Evolutionary conservation across 1,140 invertebrate genomes (phyloP).

Genomic region (Contarinia nasturtii): DNA sequence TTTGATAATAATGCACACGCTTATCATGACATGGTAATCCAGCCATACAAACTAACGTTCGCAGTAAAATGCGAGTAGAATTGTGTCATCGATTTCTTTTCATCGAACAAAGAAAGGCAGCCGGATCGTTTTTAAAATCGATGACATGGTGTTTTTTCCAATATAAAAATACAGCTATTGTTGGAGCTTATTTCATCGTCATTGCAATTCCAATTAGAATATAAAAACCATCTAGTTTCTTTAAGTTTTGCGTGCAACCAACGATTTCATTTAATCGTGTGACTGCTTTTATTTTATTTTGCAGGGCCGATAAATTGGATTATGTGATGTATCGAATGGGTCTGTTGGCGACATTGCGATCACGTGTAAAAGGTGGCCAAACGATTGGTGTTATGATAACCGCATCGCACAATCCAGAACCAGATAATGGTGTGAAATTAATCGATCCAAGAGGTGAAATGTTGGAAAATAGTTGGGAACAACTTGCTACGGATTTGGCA

Average conservation of each 20-base stretch:
- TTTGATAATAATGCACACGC: too few relatives aligned
- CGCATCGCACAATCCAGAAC: constrained; percentile 91
- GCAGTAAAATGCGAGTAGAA: too few relatives aligned
- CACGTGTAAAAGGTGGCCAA: constrained; percentile 56
- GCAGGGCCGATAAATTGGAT: constrained; percentile 58
- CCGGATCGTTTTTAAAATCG: too few relatives aligned
- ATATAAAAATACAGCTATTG: too few relatives aligned
- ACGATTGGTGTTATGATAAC: constrained; percentile 94
- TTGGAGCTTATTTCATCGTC: background rate
- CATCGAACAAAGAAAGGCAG: background rate
- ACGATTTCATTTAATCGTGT: background rate
- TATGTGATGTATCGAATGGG: constrained; percentile 89
- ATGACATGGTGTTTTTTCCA: background rate
- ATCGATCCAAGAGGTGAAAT: constrained; percentile 93
- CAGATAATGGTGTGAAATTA: constrained; percentile 94
- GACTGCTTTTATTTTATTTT: constrained; percentile 20
- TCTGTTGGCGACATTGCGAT: constrained; percentile 70
- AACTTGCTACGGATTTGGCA: constrained; percentile 63
- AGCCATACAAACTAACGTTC: too few relatives aligned
- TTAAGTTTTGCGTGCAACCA: background rate
- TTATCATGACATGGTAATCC: too few relatives aligned
- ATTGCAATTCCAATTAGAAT: background rate
- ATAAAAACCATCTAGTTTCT: background rate
- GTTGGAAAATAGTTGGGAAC: constrained; percentile 82
- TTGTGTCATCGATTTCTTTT: too few relatives aligned